A percentile compares a stretch with the other conserved stretches of the same genome.
These are phyloP conservation scores for Prunella strophiata DNA, from an alignment of 2,797 vertebrate genomes.

Conservation along the genomic window DNA sequence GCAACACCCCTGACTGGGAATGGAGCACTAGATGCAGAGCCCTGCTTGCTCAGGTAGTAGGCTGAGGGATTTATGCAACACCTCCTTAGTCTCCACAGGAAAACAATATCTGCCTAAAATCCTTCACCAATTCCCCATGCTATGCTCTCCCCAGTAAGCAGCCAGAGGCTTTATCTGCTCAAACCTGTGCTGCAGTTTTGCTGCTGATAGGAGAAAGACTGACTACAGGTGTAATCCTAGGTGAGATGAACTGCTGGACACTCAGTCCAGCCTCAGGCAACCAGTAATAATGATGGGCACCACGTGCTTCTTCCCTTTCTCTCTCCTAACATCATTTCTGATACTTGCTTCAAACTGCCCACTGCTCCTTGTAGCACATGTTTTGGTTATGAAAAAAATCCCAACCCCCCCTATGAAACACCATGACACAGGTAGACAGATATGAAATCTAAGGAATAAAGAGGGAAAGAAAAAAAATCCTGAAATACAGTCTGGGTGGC, in stretches of 20 bases:
- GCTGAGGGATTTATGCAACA: neutral
- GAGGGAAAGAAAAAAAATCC: neutral
- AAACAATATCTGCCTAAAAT: neutral
- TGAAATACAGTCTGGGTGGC: neutral
- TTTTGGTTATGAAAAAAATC: neutral
- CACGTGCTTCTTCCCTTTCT: neutral
- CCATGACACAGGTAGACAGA: neutral
- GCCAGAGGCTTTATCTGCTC: neutral
- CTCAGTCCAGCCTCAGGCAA: neutral
- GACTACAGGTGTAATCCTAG: neutral
- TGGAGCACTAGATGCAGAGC: neutral
- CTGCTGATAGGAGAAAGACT: neutral
- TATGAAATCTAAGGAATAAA: neutral
- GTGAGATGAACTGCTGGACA: rapidly evolving
- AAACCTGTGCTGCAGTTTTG: neutral
- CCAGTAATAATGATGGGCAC: rapidly evolving
- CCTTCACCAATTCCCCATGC: neutral
- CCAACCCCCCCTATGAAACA: neutral
- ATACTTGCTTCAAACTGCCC: neutral
- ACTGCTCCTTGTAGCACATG: neutral
- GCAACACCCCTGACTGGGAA: neutral
- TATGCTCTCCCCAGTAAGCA: neutral
- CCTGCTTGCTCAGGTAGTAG: neutral
- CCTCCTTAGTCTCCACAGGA: neutral
- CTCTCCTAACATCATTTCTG: neutral